Conservation (phyloP, 1,140 invertebrate species). For the Drosophila biarmipes region DNA sequence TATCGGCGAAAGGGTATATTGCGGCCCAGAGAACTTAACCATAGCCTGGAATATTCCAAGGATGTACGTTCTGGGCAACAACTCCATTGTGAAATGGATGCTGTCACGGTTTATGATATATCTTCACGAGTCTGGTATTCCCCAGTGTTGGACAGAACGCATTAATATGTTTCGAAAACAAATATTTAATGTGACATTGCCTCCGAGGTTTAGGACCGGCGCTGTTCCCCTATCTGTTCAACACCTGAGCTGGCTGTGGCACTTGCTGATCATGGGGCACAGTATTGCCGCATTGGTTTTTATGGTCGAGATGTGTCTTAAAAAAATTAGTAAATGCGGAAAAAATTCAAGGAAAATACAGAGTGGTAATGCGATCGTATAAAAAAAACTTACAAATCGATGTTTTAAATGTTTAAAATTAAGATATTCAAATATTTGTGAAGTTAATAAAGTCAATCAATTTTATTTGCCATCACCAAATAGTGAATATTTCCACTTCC, state of each 20-base stretch:
- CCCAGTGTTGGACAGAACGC: background rate
- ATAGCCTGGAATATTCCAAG: background rate
- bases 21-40: slow-evolving; percentile 3
- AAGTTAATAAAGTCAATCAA: no score
- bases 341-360: no score
- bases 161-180: background rate
- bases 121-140: slow-evolving; percentile 1
- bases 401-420: no score
- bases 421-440: no score
- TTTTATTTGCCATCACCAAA: no score
- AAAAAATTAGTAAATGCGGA: background rate
- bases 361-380: no score
- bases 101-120: background rate
- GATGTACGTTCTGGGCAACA: background rate
- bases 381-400: no score
- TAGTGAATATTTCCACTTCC: no score
- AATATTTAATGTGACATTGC: background rate
- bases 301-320: background rate
- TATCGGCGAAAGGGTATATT: background rate
- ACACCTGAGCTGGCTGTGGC: slow-evolving; percentile 18
- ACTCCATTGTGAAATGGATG: slow-evolving; percentile 19
- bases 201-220: background rate
- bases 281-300: background rate
- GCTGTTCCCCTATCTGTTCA: slow-evolving; percentile 2
- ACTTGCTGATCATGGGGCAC: background rate